Conservation (phyloP, 2,113 vertebrate species). For the Mustelus asterias region DNA sequence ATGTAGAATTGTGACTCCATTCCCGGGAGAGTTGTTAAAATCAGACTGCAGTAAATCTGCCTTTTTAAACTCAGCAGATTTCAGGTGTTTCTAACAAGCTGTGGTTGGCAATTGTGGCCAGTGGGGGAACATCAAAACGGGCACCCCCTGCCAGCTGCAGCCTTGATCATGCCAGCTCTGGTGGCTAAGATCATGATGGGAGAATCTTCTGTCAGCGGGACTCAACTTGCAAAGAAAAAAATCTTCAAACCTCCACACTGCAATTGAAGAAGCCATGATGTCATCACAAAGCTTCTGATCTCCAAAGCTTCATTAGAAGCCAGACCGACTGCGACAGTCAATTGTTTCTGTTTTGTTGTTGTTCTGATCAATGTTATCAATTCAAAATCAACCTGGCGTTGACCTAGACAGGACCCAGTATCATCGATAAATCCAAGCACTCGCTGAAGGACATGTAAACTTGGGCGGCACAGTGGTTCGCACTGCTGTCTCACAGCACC, state of each 20-base stretch:
- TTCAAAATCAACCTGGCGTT: not conserved
- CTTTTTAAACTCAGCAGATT: not conserved
- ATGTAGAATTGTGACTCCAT: not conserved
- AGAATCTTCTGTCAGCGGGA: not conserved
- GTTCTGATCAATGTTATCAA: not conserved
- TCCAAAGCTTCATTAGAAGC: not conserved
- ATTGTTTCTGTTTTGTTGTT: not conserved
- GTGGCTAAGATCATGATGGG: not conserved
- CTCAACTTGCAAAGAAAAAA: not conserved
- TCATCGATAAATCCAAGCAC: not conserved
- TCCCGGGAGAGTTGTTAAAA: not conserved
- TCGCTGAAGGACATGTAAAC: not conserved
- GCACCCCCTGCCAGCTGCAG: not conserved
- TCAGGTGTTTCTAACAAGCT: not conserved
- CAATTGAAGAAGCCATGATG: not conserved
- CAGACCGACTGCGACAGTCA: not conserved
- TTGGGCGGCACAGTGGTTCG: too few relatives aligned
- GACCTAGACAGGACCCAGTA: not conserved
- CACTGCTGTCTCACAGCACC: too few relatives aligned
- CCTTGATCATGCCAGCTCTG: not conserved
- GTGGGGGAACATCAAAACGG: not conserved
- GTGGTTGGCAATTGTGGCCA: not conserved
- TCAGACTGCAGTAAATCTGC: not conserved
- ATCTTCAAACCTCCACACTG: conserved; percentile 8
- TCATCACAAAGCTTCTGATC: not conserved